Evolutionary conservation across 2,113 vertebrate species (phyloP), one percentile per base, ranked within the genome.

Genomic region (Sclerurus mexicanus): DNA sequence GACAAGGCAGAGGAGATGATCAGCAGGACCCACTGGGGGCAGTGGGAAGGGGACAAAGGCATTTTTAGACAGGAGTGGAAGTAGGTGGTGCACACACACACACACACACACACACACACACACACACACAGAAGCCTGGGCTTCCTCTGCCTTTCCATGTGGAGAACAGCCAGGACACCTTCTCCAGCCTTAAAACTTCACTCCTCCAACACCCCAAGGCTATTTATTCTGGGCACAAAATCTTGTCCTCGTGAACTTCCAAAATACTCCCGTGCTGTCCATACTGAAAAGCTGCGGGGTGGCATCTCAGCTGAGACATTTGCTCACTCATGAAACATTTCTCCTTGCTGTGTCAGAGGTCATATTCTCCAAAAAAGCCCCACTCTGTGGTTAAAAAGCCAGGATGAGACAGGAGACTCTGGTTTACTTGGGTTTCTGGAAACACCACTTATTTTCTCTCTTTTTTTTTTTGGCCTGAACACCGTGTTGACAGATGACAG

Each of bases 381-480:
- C 75, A 42, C 89, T 85, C 85, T 90, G 89, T 84, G 93, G 91
- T 92, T 84, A 85, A 79, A 91, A 88, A 71, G 53, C 39, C 89
- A 94, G 75, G 50, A 91, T 80, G 72, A 93, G 47, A 94, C 75
- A 50, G 47, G 23, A 85, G 47, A 84, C 31, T 49, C 42, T 85
- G 87, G 67, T 94, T 94, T 89, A 84, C 50, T 68, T n/a, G 62
- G 56, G 44, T 83, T 96, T 93, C 71, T 87, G 53, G 62, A 85
- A 84, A 67, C 23, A 78, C 24, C 5, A 39, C 11, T 81, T 60
- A 28, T 59, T 58, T 46, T 14, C 4, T 42, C 3, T 8, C 8
- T 42, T 44, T 27, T 58, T 59, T 49, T 53, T 73, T 56, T 55
- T 46, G 56, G 77, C 89, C 62, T 1, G 9, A 85, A 56, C n/a